Evolutionary conservation across 2,888 invertebrate genomes (phyloP).

Genomic region (Drosophila tripunctata): DNA sequence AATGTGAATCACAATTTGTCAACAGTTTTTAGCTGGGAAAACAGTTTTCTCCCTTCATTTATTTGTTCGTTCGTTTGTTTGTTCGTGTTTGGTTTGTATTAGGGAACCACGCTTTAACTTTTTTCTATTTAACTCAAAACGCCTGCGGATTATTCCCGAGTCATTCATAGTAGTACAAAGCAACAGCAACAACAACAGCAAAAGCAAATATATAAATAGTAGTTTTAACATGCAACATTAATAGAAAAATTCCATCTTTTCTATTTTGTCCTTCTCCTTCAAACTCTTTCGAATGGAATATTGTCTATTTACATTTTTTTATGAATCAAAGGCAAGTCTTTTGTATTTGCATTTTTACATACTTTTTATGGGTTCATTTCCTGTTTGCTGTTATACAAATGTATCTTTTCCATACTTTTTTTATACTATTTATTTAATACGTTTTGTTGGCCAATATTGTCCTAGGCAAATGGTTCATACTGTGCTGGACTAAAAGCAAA

Average conservation of each 20-base stretch:
- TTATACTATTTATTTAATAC: slow-evolving; percentile 17
- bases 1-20: slow-evolving; percentile 22
- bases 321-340: slow-evolving; percentile 24
- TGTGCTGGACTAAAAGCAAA: not conserved
- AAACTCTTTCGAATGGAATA: slow-evolving; percentile 15
- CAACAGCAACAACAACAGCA: no score
- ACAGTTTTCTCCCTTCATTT: slow-evolving; percentile 15
- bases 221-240: slow-evolving; percentile 44
- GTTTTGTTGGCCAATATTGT: slow-evolving; percentile 12
- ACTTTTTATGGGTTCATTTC: slow-evolving; percentile 8
- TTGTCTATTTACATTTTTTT: slow-evolving; percentile 13
- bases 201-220: slow-evolving; percentile 48
- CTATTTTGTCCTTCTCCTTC: not conserved
- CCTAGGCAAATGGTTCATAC: not conserved
- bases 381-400: slow-evolving; percentile 61
- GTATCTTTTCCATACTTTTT: slow-evolving; percentile 24
- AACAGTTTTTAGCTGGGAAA: slow-evolving; percentile 33
- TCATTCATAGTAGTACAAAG: slow-evolving; percentile 20
- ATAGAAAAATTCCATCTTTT: slow-evolving; percentile 12
- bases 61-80: slow-evolving; percentile 12
- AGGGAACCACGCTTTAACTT: not conserved
- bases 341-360: slow-evolving; percentile 25
- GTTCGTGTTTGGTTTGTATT: not conserved
- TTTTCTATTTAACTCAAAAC: slow-evolving; percentile 11
- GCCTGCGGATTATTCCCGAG: slow-evolving; percentile 17